Evolutionary conservation across 2,797 vertebrate genomes (phyloP).

Genomic region (Craterocephalus amniculus): DNA sequence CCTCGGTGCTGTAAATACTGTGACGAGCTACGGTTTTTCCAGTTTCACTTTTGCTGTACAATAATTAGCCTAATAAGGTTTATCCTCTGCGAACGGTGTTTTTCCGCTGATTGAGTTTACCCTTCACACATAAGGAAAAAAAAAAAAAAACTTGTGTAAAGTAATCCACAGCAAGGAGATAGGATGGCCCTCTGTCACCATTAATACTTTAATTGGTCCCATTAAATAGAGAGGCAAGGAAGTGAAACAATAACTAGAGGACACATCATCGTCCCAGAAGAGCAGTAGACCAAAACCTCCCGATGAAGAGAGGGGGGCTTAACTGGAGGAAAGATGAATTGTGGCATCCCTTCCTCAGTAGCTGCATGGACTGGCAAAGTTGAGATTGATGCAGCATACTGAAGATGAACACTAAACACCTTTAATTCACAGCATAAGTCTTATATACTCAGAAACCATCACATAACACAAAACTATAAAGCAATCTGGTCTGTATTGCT

Average conservation of each 20-base stretch:
- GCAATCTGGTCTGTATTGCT: background rate
- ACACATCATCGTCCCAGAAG: slow-evolving; percentile 63
- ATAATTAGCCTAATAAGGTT: slow-evolving; percentile 73
- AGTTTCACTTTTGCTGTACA: slow-evolving; percentile 46
- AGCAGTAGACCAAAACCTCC: slow-evolving; percentile 65
- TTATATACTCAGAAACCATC: background rate
- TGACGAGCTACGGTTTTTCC: slow-evolving; percentile 33
- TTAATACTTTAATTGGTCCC: slow-evolving; percentile 79
- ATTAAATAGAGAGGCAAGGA: slow-evolving; percentile 75
- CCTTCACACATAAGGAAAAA: slow-evolving; percentile 65
- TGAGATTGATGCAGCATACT: background rate
- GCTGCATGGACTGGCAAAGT: slow-evolving; percentile 1
- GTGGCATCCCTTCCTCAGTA: background rate
- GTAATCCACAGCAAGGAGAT: slow-evolving; percentile 52
- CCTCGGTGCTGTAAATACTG: slow-evolving; percentile 29
- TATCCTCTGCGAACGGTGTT: slow-evolving; percentile 72
- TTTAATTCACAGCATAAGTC: background rate
- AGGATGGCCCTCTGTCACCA: slow-evolving; percentile 67
- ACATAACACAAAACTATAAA: no score
- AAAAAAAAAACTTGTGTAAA: slow-evolving; percentile 39
- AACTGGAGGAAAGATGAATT: slow-evolving; percentile 26
- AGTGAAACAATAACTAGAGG: slow-evolving; percentile 80
- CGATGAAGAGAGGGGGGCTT: slow-evolving; percentile 31
- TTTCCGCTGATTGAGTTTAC: slow-evolving; percentile 69
- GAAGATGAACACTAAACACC: slow-evolving; percentile 8